Evolutionary conservation across 2,113 vertebrate genomes (phyloP).

Genomic region (Pelmatolapia mariae): DNA sequence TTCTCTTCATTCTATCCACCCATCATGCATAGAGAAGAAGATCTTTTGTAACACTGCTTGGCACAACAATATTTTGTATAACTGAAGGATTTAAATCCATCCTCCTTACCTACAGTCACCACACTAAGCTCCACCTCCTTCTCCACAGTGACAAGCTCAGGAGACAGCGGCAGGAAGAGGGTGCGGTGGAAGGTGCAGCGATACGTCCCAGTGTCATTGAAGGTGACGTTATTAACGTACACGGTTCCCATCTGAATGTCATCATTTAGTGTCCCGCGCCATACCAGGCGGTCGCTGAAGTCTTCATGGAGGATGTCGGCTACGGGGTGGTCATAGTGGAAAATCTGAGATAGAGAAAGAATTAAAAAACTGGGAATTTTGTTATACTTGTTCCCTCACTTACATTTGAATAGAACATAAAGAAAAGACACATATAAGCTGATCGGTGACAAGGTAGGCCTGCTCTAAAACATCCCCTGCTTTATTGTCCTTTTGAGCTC

Average conservation of each 20-base stretch:
- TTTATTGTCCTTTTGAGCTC: not conserved
- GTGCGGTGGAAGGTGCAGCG: conserved; percentile 78
- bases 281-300: conserved; percentile 72
- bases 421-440: rapidly evolving
- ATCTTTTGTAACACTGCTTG: not conserved
- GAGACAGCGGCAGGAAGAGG: conserved; percentile 53
- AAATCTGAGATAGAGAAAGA: conserved; percentile 67
- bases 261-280: conserved; percentile 72
- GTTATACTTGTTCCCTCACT: rapidly evolving
- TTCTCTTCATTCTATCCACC: not conserved
- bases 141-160: conserved; percentile 64
- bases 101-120: conserved; percentile 72
- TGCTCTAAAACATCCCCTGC: rapidly evolving
- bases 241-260: conserved; percentile 81
- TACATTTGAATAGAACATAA: not conserved
- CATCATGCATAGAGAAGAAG: not conserved
- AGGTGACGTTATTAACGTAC: conserved; percentile 76
- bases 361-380: not conserved
- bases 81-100: not conserved
- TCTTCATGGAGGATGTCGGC: conserved; percentile 61
- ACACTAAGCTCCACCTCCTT: conserved; percentile 81
- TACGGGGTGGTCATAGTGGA: conserved; percentile 70
- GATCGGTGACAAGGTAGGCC: rapidly evolving
- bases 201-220: conserved; percentile 79
- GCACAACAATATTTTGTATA: not conserved